Percentiles rank a stretch among this genome's conserved stretches.
Conservation (phyloP, 2,888 invertebrate genomes). For the Cephalotes varians region DNA sequence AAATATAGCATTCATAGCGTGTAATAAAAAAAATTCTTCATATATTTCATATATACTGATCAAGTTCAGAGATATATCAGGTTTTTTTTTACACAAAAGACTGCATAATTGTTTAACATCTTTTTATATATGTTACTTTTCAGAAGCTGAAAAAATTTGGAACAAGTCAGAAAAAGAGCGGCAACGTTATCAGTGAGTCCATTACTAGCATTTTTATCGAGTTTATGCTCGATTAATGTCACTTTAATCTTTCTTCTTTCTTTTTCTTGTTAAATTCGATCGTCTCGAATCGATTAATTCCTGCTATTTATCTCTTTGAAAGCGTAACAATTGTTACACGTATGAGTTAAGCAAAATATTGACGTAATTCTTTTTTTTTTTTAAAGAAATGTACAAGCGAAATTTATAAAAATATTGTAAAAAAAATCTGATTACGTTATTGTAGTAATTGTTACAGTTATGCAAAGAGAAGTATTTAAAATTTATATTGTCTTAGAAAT, state of each 20-base stretch:
- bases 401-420: background rate
- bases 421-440: background rate
- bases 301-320: slow-evolving; percentile 46
- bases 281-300: slow-evolving; percentile 49
- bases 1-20: background rate
- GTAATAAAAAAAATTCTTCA: background rate
- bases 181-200: slow-evolving; percentile 76
- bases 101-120: slow-evolving; percentile 8
- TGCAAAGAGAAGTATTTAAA: background rate
- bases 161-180: slow-evolving; percentile 30
- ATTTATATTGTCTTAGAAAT: background rate
- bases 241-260: slow-evolving; percentile 38
- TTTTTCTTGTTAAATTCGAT: slow-evolving; percentile 40
- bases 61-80: background rate
- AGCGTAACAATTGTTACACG: slow-evolving; percentile 35
- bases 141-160: slow-evolving; percentile 60
- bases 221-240: slow-evolving; percentile 71
- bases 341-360: slow-evolving; percentile 7
- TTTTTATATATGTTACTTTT: slow-evolving; percentile 50
- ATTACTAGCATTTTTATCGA: slow-evolving; percentile 65
- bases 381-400: background rate
- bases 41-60: no score
- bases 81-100: no score
- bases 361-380: background rate
- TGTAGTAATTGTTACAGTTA: background rate